Evolutionary conservation across 2,113 vertebrate species (phyloP).

Genomic region (Elgaria multicarinata): DNA sequence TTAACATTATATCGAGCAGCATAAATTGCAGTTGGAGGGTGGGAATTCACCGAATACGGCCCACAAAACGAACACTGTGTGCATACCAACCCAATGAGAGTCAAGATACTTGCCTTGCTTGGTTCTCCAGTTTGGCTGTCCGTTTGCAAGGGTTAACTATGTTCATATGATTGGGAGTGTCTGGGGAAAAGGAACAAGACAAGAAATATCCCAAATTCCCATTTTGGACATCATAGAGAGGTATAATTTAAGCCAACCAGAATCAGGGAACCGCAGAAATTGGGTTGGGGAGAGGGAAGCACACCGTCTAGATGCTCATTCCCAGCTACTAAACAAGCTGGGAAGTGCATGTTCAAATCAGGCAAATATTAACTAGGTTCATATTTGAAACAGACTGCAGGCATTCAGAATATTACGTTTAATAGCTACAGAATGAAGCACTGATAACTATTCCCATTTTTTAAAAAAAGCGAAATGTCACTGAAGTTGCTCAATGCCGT

Average conservation of each 20-base stretch:
- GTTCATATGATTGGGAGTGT: background rate
- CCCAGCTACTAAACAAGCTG: background rate
- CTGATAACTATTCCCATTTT: background rate
- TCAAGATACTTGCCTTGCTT: background rate
- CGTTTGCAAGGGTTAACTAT: background rate
- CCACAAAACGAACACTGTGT: background rate
- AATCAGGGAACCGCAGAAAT: background rate
- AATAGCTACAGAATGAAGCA: background rate
- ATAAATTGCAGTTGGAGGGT: background rate
- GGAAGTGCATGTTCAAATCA: background rate
- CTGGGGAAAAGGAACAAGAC: background rate
- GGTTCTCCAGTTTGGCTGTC: background rate
- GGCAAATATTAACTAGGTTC: background rate
- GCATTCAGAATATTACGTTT: background rate
- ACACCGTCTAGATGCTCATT: background rate
- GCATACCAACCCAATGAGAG: background rate
- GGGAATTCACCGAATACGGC: background rate
- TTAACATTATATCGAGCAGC: background rate
- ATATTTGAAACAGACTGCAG: background rate
- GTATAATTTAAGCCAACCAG: background rate
- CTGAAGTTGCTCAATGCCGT: background rate
- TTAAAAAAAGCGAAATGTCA: background rate
- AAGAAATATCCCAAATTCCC: background rate
- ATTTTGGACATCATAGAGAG: background rate
- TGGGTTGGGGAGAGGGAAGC: too few species aligned